A percentile compares a stretch with the other conserved stretches of the same genome.
These are phyloP conservation scores for Rhinichthys klamathensis DNA, from an alignment of 2,113 vertebrate genomes.

Conservation along the genomic window DNA sequence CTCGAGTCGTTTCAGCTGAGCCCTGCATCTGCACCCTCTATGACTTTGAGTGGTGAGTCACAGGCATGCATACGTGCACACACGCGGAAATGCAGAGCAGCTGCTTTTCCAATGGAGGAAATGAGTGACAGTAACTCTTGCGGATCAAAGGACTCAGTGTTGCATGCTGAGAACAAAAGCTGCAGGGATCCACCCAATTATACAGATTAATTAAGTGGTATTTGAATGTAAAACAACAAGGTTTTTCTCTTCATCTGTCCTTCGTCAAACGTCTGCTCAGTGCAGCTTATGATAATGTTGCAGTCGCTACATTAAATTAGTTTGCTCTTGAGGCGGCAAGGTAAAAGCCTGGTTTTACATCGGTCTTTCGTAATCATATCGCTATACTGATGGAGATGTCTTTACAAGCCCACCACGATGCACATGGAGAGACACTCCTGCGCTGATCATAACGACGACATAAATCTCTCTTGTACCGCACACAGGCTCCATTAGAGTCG, in stretches of 20 bases:
- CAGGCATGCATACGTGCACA: conserved; percentile 1
- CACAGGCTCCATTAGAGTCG: conserved; percentile 39
- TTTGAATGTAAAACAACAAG: conserved; percentile 3
- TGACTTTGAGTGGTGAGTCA: conserved; percentile 94
- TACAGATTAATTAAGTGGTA: conserved; percentile 34
- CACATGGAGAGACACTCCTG: neutral
- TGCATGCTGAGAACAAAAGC: conserved; percentile 39
- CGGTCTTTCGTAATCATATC: neutral
- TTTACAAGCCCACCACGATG: conserved; percentile 19
- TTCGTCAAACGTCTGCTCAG: neutral
- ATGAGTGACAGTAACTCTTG: conserved; percentile 28
- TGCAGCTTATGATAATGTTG: neutral
- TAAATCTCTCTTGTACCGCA: conserved; percentile 36
- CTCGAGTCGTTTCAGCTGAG: conserved; percentile 86
- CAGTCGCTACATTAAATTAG: conserved; percentile 12
- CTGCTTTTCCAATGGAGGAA: conserved; percentile 25
- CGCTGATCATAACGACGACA: conserved; percentile 29
- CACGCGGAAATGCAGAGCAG: neutral
- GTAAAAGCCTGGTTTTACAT: conserved; percentile 2
- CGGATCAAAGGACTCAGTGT: conserved; percentile 37
- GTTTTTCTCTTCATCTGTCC: neutral
- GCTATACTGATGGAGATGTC: conserved; percentile 8
- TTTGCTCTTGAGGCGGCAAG: neutral
- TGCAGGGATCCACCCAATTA: conserved; percentile 37
- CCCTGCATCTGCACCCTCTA: conserved; percentile 87